Base-by-base conservation (phyloP, 1,140 invertebrate genomes). In the Drosophila prosaltans region DNA sequence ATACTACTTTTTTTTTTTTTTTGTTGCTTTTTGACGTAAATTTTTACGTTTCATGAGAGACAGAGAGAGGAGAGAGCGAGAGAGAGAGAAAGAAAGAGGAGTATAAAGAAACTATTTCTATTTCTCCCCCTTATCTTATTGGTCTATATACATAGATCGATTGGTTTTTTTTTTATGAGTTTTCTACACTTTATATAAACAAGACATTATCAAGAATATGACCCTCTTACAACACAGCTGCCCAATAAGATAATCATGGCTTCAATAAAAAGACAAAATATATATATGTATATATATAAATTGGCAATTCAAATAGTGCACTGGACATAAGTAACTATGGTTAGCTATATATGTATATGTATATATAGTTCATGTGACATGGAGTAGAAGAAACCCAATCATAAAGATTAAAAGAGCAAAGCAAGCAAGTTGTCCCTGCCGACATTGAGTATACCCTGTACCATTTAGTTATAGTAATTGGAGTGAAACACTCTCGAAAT, bases 221-320 rank as follows among this genome's bases (percentile, higher is more conserved):
- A 71, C 63, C 63, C 74, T 88, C 79, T 88, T 81, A 88, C 79
- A 76, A 70, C 69, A 68, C 64, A 65, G 28, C 45, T 59, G 57
- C 66, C 45, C 55, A 64, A 43, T 39, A 43, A 74, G 51, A 16
- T 16, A 16, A 16, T 16, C 16, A 16, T 16, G 16, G 16, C 16
- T 16, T 16, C 16, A 16, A 16, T 16, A 16, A 16, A 16, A 16
- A 16, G 16, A 16, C 16, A 16, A 16, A 16, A 16, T 16, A 16
- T 16, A 16, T 16, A 16, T 16, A 16, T 16, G 0, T 16, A 16
- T 16, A 0, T 16, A 16, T 16, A 16, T 16, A 16, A 59, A 51
- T 51, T 51, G 45, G 45, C 45, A 51, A 51, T 24, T 26, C 30
- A 59, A 59, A 7, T 40, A 39, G 21, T 59, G 57, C 55, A 57